Conservation (phyloP, 2,888 invertebrate genomes). For the Sepioteuthis lessoniana region DNA sequence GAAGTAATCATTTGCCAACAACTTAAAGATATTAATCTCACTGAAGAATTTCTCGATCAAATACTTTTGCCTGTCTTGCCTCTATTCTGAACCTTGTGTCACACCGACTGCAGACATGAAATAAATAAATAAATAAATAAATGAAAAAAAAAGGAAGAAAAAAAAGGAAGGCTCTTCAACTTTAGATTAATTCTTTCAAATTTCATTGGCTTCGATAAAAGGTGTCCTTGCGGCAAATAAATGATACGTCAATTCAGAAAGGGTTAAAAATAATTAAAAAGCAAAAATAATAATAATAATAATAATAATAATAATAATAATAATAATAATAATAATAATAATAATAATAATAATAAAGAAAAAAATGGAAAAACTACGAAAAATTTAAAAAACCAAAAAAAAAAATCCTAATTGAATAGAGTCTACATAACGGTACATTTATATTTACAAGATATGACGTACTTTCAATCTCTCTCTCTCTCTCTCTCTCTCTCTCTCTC, state of each 20-base stretch:
- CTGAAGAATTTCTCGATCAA: background rate
- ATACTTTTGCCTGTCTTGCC: background rate
- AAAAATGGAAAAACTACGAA: background rate
- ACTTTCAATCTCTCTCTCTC: too few relatives aligned
- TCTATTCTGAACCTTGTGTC: too few relatives aligned
- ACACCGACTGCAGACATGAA: background rate
- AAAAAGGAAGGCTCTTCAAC: background rate
- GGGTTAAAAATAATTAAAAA: background rate
- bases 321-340: too few relatives aligned
- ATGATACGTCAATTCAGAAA: background rate
- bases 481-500: too few relatives aligned
- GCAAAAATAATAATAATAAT: too few relatives aligned
- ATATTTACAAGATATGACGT: too few relatives aligned
- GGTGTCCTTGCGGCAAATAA: background rate
- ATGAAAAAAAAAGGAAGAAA: background rate
- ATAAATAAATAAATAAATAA: background rate
- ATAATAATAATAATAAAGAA: background rate
- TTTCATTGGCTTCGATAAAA: slow-evolving; percentile 33
- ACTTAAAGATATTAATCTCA: background rate
- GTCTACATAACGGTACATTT: background rate
- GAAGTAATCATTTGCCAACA: background rate
- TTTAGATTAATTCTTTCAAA: slow-evolving; percentile 1
- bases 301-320: too few relatives aligned
- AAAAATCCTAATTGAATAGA: background rate
- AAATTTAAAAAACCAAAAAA: background rate